Base-by-base conservation (phyloP, 2,797 vertebrate species). In the Erethizon dorsatum region DNA sequence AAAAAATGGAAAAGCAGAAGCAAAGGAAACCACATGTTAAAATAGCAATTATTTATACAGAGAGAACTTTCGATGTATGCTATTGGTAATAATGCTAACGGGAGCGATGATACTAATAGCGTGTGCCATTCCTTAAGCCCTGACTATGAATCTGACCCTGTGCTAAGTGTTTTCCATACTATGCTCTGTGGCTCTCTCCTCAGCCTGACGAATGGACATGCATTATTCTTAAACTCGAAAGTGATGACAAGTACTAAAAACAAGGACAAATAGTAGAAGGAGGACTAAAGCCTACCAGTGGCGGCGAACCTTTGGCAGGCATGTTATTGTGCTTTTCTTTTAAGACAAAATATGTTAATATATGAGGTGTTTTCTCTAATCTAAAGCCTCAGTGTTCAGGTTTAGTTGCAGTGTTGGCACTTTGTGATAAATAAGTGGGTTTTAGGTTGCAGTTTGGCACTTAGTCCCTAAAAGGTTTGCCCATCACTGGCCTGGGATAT, bases 11-110 rank as follows among this genome's bases (percentile, higher is more conserved):
- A 73, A 73, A 73, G 31, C 93, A 98, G 95, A 50, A 65, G 45
- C 90, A 88, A 89, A 93, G 77, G 22, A 94, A 90, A 94, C 0
- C 82, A 17, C 63, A 31, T 71, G 83, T 97, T 91, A 88, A 83
- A 90, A 82, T 75, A 92, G 87, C 50, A 47, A 56, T 7, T 50
- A 31, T 84, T 86, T 75, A 2, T 54, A 7, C 88, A 59, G 93
- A 61, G 93, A 54, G 59, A 86, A 13, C 17, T 9, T 37, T 93
- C 13, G 17, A 18, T 83, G 24, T 22, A 28, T 56, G 56, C 59
- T 54, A 33, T 79, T 82, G 69, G 14, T 47, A 41, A 67, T 84
- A 88, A 57, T 26, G 77, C n/a, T 22, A 77, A 63, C 41, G n/a
- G 17, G 33, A 50, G 13, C 28, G 5, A 10, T 9, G 31, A 63